Percentiles rank a stretch among this genome's conserved stretches.
Conservation (phyloP, 2,113 vertebrate species). For the Ochotona princeps region DNA sequence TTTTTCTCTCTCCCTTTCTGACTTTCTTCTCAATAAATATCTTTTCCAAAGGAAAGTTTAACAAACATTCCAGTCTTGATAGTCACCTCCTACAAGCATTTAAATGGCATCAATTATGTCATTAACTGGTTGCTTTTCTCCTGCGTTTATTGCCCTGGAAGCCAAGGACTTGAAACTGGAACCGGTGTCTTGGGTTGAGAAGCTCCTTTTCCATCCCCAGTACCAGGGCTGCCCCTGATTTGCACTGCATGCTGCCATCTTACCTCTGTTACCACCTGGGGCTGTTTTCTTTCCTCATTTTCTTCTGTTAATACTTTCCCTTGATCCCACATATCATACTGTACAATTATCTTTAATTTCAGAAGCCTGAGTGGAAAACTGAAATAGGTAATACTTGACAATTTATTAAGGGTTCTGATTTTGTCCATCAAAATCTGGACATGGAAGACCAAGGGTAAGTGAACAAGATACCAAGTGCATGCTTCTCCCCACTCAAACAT, state of each 20-base stretch:
- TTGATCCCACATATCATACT: background rate
- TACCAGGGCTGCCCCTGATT: background rate
- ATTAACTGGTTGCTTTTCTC: background rate
- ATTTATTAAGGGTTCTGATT: background rate
- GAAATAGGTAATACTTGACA: background rate
- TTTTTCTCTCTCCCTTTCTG: background rate
- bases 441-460: background rate
- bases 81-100: background rate
- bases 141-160: background rate
- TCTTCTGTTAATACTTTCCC: background rate
- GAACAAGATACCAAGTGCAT: background rate
- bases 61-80: background rate
- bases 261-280: background rate
- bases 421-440: slow-evolving; percentile 23
- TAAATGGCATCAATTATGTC: background rate
- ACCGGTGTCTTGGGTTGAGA: background rate
- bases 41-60: background rate
- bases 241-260: background rate
- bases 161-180: background rate
- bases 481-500: background rate
- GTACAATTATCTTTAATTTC: background rate
- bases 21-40: background rate
- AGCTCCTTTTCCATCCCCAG: background rate
- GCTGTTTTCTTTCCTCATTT: background rate
- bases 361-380: background rate